Evolutionary conservation across 2,113 vertebrate genomes (phyloP).

Genomic region (Parus major): DNA sequence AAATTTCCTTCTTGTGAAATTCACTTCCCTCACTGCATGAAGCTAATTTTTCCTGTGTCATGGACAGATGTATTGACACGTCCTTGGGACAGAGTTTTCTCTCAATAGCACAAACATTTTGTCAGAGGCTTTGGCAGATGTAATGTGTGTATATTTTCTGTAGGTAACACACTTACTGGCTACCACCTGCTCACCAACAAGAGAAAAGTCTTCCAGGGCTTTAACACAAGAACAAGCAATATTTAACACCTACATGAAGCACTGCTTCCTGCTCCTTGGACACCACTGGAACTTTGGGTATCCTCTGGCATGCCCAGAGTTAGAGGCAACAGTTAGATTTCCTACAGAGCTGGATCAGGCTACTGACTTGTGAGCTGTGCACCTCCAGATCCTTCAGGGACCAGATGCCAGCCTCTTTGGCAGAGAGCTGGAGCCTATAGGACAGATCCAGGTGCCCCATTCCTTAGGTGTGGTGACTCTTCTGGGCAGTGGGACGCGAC

Average conservation of each 20-base stretch:
- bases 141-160: not conserved
- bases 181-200: not conserved
- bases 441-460: rapidly evolving
- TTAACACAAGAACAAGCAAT: not conserved
- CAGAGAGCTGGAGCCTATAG: not conserved
- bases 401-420: not conserved
- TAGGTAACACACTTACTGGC: not conserved
- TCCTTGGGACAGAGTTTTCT: not conserved
- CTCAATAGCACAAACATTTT: not conserved
- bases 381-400: not conserved
- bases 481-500: rapidly evolving
- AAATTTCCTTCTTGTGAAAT: not conserved
- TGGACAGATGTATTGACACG: not conserved
- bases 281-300: not conserved
- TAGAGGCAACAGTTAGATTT: not conserved
- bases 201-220: not conserved
- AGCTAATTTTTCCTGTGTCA: not conserved
- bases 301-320: not conserved
- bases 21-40: not conserved
- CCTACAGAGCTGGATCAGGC: not conserved
- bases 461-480: not conserved
- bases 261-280: not conserved
- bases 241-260: not conserved
- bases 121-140: not conserved
- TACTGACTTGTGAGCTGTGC: not conserved